Percentiles rank a stretch among this genome's conserved stretches.
phyloP scores from a whole-genome alignment of 2,113 vertebrate species.

The Planiliza haematocheilus region DNA sequence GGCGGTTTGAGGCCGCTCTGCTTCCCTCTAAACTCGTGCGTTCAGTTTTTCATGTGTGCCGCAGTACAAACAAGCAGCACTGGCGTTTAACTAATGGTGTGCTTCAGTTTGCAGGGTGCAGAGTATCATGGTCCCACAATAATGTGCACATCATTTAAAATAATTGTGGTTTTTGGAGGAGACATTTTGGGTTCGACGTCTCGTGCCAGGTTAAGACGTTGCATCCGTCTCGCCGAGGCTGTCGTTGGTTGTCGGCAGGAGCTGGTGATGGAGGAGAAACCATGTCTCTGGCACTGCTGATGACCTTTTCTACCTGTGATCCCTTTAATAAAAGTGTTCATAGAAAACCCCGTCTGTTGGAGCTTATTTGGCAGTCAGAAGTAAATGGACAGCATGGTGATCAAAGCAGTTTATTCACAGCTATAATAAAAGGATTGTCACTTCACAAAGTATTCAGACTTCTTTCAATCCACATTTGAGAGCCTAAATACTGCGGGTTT shows the following conservation, averaged over 20 bases:
- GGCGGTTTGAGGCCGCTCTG: conserved; percentile 19
- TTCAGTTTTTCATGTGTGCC: conserved; percentile 17
- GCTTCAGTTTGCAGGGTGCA: conserved; percentile 55
- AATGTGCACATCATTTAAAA: conserved; percentile 52
- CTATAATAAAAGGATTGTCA: neutral
- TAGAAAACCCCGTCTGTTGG: conserved; percentile 43
- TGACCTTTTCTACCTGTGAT: conserved; percentile 74
- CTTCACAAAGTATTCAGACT: neutral
- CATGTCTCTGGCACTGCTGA: conserved; percentile 47
- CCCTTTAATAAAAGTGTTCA: conserved; percentile 81
- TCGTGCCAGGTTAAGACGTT: conserved; percentile 61
- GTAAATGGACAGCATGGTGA: neutral
- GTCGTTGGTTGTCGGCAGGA: conserved; percentile 49
- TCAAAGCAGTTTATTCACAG: conserved; percentile 10
- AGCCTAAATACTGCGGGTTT: too few species aligned
- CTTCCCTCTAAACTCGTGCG: conserved; percentile 26
- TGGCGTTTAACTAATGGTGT: conserved; percentile 40
- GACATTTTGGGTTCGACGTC: conserved; percentile 42
- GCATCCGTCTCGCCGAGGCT: conserved; percentile 53
- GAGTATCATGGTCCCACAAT: conserved; percentile 47
- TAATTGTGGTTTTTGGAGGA: conserved; percentile 45
- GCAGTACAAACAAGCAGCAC: conserved; percentile 38
- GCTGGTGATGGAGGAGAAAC: conserved; percentile 29
- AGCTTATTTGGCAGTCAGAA: conserved; percentile 21
- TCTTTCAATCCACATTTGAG: too few species aligned